Conservation (phyloP, 53 echinoderm and acorn worm genomes). For the Stichopus horrens region DNA sequence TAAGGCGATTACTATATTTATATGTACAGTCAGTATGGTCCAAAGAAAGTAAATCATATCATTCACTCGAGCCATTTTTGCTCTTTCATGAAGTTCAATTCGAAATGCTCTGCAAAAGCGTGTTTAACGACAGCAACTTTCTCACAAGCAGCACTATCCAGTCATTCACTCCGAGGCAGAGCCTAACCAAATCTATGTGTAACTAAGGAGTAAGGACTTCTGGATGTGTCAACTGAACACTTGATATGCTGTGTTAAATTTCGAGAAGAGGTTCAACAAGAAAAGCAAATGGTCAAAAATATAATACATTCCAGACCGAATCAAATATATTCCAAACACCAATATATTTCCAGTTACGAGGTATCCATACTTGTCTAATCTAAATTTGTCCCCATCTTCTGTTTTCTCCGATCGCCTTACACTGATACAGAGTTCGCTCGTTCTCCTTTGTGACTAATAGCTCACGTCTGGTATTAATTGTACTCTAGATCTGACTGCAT, state of each 20-base stretch:
- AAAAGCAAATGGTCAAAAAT: background rate
- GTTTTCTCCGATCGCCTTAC: no score
- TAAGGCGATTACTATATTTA: slow-evolving; percentile 44
- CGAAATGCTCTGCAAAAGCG: background rate
- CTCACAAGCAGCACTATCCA: no score
- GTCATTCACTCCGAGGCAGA: background rate
- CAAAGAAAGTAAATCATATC: slow-evolving; percentile 26
- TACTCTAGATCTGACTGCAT: no score
- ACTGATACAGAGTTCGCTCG: no score
- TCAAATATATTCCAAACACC: background rate
- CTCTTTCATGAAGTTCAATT: background rate
- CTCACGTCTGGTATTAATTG: no score
- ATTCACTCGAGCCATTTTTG: slow-evolving; percentile 15
- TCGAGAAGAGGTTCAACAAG: background rate
- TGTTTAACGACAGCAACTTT: background rate
- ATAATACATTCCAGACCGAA: background rate
- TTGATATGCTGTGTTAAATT: background rate
- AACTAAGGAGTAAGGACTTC: background rate
- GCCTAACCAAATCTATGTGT: background rate
- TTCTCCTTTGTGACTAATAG: no score
- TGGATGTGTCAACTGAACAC: background rate
- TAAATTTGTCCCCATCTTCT: slow-evolving; percentile 31
- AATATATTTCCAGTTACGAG: slow-evolving; percentile 18
- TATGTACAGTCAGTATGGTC: slow-evolving; percentile 18
- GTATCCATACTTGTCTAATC: slow-evolving; percentile 36